A percentile compares a stretch with the other conserved stretches of the same genome.
Conservation (phyloP, 2,797 vertebrate species). For the Anguilla pacifica region DNA sequence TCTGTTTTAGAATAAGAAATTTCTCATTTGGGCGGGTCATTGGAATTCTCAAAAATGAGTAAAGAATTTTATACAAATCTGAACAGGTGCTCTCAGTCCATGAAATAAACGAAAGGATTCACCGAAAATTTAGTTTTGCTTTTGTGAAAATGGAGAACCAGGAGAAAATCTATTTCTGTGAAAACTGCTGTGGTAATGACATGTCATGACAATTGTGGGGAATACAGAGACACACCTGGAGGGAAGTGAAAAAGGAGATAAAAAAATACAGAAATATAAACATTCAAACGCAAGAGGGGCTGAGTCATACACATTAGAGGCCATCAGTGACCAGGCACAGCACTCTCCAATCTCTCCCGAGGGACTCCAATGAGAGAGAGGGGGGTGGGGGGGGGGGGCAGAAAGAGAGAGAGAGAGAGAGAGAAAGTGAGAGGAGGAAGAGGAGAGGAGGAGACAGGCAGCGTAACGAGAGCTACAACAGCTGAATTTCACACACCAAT, state of each 20-base stretch:
- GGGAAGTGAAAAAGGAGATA: not conserved
- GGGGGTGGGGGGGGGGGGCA: not conserved
- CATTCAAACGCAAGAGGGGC: not conserved
- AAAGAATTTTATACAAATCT: not conserved
- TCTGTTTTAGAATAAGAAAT: not conserved
- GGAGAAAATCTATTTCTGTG: not conserved
- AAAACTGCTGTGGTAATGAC: not conserved
- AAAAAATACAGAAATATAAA: not conserved
- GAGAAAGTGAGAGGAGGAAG: not conserved
- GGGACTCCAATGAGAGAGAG: not conserved
- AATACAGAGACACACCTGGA: not conserved
- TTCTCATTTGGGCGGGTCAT: not conserved
- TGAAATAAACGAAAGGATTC: not conserved
- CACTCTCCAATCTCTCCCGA: not conserved
- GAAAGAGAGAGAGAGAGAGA: not conserved
- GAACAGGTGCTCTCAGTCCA: not conserved
- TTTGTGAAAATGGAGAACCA: not conserved
- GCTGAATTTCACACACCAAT: not conserved
- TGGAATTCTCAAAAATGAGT: not conserved
- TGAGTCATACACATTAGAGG: slow-evolving; percentile 19
- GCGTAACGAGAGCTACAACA: not conserved
- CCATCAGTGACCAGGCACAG: slow-evolving; percentile 12
- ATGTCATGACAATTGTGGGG: not conserved
- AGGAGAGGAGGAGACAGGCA: not conserved
- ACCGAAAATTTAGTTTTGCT: not conserved